Percentiles rank a stretch among this genome's conserved stretches.
These are phyloP conservation scores for Drosophila borborema DNA, from an alignment of 2,888 invertebrate genomes.

Conservation along the genomic window DNA sequence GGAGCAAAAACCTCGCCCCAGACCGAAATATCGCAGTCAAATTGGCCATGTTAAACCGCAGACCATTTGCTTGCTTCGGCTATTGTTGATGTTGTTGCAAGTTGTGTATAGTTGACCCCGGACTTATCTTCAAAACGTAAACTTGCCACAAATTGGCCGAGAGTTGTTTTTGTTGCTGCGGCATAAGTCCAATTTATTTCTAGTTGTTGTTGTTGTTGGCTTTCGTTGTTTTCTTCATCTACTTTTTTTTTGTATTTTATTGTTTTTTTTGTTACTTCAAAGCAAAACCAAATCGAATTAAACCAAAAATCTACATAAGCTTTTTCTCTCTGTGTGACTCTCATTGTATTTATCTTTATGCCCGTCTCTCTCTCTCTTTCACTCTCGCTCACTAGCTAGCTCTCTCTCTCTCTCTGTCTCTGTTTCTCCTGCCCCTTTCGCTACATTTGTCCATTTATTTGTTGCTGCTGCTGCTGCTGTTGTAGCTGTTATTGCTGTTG, in stretches of 20 bases:
- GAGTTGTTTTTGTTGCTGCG: constrained; percentile 51
- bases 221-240: constrained; percentile 6
- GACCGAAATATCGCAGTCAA: constrained; percentile 69
- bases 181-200: constrained; percentile 77
- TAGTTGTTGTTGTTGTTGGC: constrained; percentile 38
- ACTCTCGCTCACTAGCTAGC: constrained; percentile 1
- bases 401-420: neutral
- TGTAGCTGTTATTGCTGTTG: constrained; percentile 51
- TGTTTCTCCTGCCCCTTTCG: constrained; percentile 22
- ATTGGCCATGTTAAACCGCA: constrained; percentile 77
- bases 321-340: constrained; percentile 68
- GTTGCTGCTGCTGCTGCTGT: constrained; percentile 61
- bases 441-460: constrained; percentile 62
- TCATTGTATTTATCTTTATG: constrained; percentile 25
- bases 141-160: constrained; percentile 76
- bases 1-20: constrained; percentile 23
- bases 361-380: constrained; percentile 26
- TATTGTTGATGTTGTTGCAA: constrained; percentile 58
- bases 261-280: constrained; percentile 44
- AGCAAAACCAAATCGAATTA: constrained; percentile 76
- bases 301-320: constrained; percentile 74
- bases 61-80: constrained; percentile 55
- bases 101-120: constrained; percentile 74
- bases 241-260: constrained; percentile 31
- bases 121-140: constrained; percentile 74